Evolutionary conservation across 2,888 invertebrate species (phyloP), one percentile per base, ranked within the genome.

Genomic region (Polia nebulosa): DNA sequence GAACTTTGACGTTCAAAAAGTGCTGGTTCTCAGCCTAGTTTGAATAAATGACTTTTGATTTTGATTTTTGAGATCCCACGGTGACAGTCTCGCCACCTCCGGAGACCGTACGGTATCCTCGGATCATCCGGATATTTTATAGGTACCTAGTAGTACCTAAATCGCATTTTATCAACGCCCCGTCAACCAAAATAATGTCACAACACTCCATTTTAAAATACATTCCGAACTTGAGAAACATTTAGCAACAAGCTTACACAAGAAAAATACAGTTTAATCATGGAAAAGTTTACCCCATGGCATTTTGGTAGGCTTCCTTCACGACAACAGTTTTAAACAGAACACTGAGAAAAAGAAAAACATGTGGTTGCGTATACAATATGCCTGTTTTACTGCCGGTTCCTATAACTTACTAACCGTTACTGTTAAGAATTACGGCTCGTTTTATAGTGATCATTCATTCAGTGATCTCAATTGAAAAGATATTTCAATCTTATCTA

Each of bases 261-360:
- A n/a, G 27, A 57, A n/a, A 9, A 15, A 4, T 13, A 3, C 2
- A n/a, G 32, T 58, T 32, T 32, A 59, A 51, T 25, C 9, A 49
- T 13, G 61, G 39, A 41, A 57, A 57, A 59, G 8, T 57, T 41
- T 17, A 17, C n/a, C 27, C 27, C 39, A 9, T 17, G 27, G 20
- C 39, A 8, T 29, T 41, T 32, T 0, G 41, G 3, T 22, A 9
- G 29, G 20, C 22, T 41, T 62, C 22, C 9, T 5, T 59, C 22
- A 29, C 13, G 22, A 22, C 9, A 41, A 6, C 11, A 5, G 13
- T 13, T 27, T 41, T 22, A 56, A 39, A 39, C 13, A 20, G 13
- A 29, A 3, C 7, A 7, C 3, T 17, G 4, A 8, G 3, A 1
- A 8, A 20, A 44, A 44, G 15, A 25, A 32, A 25, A 59, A 61